Percentiles rank a stretch among this genome's conserved stretches.
phyloP scores from a whole-genome alignment of 2,888 invertebrate genomes.

The Allygus modestus region DNA sequence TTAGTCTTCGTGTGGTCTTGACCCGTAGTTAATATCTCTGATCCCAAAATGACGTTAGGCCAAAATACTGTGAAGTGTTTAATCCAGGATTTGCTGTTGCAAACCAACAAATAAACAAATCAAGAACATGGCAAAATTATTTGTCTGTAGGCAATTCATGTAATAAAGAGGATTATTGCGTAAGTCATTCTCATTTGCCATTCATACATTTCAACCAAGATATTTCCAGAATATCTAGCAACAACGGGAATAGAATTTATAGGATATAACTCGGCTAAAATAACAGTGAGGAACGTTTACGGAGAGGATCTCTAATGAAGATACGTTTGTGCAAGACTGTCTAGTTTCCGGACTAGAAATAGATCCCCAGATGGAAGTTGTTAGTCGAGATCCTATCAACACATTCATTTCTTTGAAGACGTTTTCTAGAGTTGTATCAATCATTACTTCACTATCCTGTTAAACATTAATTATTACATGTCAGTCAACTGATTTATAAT shows the following conservation, averaged over 20 bases:
- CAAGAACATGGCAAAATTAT: too few relatives aligned
- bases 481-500: neutral
- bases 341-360: constrained; percentile 21
- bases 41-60: neutral
- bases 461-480: neutral
- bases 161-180: too few relatives aligned
- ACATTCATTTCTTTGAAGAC: constrained; percentile 43
- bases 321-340: constrained; percentile 14
- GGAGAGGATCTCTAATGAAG: neutral
- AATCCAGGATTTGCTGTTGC: too few relatives aligned
- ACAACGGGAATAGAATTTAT: neutral
- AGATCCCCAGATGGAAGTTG: constrained; percentile 35
- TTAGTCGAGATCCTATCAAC: constrained; percentile 33
- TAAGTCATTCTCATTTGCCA: too few relatives aligned
- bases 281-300: neutral
- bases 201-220: too few relatives aligned
- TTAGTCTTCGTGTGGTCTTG: neutral
- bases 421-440: neutral
- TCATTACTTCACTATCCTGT: neutral
- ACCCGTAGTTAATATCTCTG: neutral
- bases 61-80: too few relatives aligned
- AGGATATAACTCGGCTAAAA: neutral
- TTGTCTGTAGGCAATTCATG: too few relatives aligned
- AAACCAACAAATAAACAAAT: too few relatives aligned
- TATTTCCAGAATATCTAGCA: too few relatives aligned